A percentile compares a stretch with the other conserved stretches of the same genome.
phyloP scores from a whole-genome alignment of 2,113 vertebrate species.

The Sporophila hypoxantha region DNA sequence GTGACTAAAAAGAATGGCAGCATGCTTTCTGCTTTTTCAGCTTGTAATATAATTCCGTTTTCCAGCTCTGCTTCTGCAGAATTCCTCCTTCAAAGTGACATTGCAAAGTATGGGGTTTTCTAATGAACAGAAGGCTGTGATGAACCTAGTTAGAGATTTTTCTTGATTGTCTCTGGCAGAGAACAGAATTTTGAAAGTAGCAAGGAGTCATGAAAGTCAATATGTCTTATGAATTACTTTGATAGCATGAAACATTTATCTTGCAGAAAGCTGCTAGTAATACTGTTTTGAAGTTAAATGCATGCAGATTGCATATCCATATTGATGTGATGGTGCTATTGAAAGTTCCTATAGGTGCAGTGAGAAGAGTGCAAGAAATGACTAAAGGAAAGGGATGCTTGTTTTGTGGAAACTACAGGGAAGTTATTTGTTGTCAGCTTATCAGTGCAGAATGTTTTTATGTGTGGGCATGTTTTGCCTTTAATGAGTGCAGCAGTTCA shows the following conservation, averaged over 20 bases:
- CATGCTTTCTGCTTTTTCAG: constrained; percentile 1
- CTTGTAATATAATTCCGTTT: neutral
- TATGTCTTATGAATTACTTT: neutral
- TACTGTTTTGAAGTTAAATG: neutral
- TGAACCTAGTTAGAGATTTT: neutral
- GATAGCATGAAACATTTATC: neutral
- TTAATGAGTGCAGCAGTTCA: neutral
- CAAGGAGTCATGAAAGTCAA: neutral
- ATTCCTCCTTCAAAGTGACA: neutral
- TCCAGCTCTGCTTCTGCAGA: neutral
- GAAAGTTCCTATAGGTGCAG: neutral
- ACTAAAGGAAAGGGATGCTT: neutral
- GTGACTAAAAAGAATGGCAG: constrained; percentile 38
- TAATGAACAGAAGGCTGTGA: neutral
- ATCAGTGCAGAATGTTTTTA: neutral
- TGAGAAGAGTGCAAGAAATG: neutral
- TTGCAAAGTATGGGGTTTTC: neutral
- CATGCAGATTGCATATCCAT: neutral
- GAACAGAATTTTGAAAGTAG: neutral
- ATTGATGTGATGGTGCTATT: neutral
- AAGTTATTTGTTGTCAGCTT: neutral
- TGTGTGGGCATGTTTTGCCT: neutral
- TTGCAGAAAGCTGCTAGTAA: neutral
- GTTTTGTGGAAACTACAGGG: neutral
- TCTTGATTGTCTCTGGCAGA: neutral